These are phyloP conservation scores for Acleris cristana DNA, from an alignment of 2,888 invertebrate species.

Conservation along the genomic window DNA sequence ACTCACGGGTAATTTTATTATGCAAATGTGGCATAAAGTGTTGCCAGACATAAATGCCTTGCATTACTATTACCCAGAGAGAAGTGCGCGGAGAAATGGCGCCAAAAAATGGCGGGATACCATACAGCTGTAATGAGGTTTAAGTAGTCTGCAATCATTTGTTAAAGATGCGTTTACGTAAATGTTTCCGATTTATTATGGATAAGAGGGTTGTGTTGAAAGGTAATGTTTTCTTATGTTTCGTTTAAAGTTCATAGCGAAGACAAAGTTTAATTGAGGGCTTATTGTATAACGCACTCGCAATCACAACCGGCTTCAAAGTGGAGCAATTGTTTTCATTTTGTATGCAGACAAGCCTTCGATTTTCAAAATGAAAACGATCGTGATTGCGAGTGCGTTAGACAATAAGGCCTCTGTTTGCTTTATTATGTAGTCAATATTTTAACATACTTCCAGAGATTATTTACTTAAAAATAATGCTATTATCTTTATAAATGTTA, in stretches of 20 bases:
- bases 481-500: constrained; percentile 4
- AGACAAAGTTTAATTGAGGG: too few relatives aligned
- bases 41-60: constrained; percentile 75
- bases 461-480: neutral
- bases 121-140: constrained; percentile 32
- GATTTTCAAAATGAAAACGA: too few relatives aligned
- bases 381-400: too few relatives aligned
- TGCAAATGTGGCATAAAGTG: constrained; percentile 81
- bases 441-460: too few relatives aligned
- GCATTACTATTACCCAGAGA: constrained; percentile 64
- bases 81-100: constrained; percentile 60
- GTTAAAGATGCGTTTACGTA: constrained; percentile 20
- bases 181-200: constrained; percentile 19
- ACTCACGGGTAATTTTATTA: constrained; percentile 77
- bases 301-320: too few relatives aligned
- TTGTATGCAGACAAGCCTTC: too few relatives aligned
- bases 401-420: too few relatives aligned
- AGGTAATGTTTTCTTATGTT: neutral
- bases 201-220: neutral
- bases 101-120: constrained; percentile 54
- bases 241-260: neutral
- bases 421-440: too few relatives aligned
- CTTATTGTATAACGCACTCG: too few relatives aligned
- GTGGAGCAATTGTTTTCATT: too few relatives aligned
- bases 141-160: constrained; percentile 29